A percentile compares a stretch with the other conserved stretches of the same genome.
Evolutionary conservation across 1,140 invertebrate species (phyloP).

Genomic region (Drosophila subobscura): DNA sequence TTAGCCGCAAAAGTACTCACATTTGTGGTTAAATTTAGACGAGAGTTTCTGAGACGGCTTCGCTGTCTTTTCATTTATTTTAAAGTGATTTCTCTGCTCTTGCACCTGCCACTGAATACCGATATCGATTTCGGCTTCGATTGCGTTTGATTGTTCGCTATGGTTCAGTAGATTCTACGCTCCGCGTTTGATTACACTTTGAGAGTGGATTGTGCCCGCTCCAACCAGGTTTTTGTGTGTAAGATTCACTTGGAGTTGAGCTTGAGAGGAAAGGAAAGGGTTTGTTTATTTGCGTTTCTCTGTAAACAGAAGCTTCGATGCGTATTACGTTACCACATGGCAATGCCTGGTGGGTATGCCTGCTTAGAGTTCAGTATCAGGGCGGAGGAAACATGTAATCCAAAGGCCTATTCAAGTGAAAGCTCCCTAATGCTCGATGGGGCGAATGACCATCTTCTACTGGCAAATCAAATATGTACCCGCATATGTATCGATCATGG

Average conservation of each 20-base stretch:
- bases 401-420: too few relatives aligned
- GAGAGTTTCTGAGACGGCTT: conserved; percentile 8
- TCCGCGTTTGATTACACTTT: conserved; percentile 23
- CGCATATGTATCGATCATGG: too few relatives aligned
- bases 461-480: too few relatives aligned
- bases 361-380: conserved; percentile 22
- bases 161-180: conserved; percentile 17
- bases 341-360: background rate
- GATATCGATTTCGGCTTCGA: conserved; percentile 44
- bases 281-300: conserved; percentile 16
- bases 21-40: conserved; percentile 39
- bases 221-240: conserved; percentile 22
- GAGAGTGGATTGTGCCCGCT: conserved; percentile 23
- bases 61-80: conserved; percentile 23
- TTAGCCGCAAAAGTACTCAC: conserved; percentile 26
- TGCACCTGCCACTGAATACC: conserved; percentile 30
- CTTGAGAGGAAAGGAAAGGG: too few relatives aligned
- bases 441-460: too few relatives aligned
- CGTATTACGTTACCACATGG: conserved; percentile 30
- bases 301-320: conserved; percentile 3
- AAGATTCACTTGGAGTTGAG: conserved; percentile 42
- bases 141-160: conserved; percentile 41
- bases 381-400: conserved; percentile 11
- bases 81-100: conserved; percentile 18
- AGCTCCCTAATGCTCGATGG: too few relatives aligned